These are phyloP conservation scores for Anodontia alba DNA, from an alignment of 2,888 invertebrate genomes.

Conservation along the genomic window DNA sequence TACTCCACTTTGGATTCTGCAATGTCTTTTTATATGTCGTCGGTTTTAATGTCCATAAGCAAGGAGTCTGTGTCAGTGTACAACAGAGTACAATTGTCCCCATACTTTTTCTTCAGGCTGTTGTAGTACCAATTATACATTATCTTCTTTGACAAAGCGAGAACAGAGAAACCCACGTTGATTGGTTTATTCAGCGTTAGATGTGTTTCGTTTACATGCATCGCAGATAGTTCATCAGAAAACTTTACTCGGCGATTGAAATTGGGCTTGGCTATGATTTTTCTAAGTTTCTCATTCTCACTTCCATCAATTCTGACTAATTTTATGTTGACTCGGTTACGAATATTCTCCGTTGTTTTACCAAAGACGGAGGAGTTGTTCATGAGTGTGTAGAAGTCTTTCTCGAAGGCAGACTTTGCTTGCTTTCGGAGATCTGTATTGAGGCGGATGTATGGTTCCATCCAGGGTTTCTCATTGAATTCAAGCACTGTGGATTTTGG, in stretches of 20 bases:
- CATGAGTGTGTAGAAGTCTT: not conserved
- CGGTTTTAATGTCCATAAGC: not conserved
- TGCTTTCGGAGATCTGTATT: too few relatives aligned
- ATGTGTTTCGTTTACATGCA: not conserved
- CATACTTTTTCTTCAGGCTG: conserved; percentile 24
- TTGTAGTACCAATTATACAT: conserved; percentile 50
- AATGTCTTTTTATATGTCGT: not conserved
- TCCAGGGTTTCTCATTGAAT: too few relatives aligned
- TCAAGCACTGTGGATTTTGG: not conserved
- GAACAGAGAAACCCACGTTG: not conserved
- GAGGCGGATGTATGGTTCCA: too few relatives aligned
- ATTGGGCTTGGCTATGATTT: not conserved
- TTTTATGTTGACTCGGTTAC: not conserved
- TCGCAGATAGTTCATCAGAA: not conserved
- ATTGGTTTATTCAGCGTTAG: not conserved
- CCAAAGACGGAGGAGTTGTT: not conserved
- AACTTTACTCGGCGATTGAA: not conserved
- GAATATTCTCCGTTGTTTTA: not conserved
- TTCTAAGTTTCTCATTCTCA: not conserved
- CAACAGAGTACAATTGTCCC: not conserved
- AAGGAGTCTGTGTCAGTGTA: not conserved
- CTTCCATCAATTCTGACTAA: not conserved
- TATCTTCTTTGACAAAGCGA: conserved; percentile 45
- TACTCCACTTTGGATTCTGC: not conserved
- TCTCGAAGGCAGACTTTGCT: not conserved